Conservation (phyloP, 2,113 vertebrate species). For the Plestiodon gilberti region DNA sequence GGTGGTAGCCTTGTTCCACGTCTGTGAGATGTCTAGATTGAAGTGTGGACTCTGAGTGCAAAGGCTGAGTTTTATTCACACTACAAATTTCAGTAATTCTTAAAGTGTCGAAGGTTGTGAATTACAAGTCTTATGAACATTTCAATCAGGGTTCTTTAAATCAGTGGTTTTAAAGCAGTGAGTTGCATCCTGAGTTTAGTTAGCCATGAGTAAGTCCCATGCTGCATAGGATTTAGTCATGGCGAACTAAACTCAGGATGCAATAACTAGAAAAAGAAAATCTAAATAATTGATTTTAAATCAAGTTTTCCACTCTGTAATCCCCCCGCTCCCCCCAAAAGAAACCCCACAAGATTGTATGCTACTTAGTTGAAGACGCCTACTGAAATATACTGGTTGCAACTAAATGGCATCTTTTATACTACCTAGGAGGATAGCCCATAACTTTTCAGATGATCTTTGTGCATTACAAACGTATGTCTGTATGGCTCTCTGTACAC, state of each 20-base stretch:
- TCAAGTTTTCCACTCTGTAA: background rate
- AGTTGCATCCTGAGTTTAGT: no score
- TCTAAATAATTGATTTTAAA: constrained; percentile 1
- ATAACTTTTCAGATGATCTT: background rate
- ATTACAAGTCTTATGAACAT: background rate
- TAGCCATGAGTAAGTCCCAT: no score
- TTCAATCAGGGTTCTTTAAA: background rate
- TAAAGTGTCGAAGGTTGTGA: background rate
- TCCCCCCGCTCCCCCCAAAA: no score
- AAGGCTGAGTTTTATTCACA: background rate
- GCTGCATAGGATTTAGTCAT: no score
- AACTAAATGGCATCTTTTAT: no score
- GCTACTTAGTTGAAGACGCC: no score
- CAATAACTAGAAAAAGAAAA: background rate
- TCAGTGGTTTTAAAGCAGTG: no score
- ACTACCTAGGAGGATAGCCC: no score
- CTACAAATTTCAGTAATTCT: background rate
- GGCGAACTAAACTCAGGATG: no score
- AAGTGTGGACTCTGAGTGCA: background rate
- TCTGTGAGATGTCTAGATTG: background rate
- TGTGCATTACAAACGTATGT: background rate
- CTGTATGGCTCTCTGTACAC: background rate
- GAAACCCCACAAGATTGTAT: no score
- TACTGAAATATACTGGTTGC: no score
- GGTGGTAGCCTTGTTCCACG: constrained; percentile 75